Conservation (phyloP, 1,140 invertebrate genomes). For the Druon quercuslanigerum region DNA sequence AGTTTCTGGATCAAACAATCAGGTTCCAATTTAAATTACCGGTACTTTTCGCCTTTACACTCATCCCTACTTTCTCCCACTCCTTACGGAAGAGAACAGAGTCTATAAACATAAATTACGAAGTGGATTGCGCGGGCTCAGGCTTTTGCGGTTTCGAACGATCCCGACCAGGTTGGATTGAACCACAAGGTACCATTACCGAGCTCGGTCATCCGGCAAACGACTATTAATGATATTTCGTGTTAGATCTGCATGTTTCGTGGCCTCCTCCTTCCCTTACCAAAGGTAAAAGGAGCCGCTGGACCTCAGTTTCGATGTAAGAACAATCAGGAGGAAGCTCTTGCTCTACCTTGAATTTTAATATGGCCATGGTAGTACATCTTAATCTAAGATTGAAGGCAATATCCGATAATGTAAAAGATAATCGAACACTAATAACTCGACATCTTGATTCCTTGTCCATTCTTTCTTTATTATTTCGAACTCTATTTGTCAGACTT, state of each 20-base stretch:
- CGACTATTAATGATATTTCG: slow-evolving; percentile 74
- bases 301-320: slow-evolving; percentile 22
- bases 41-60: slow-evolving; percentile 28
- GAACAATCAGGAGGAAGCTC: slow-evolving; percentile 24
- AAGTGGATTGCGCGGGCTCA: slow-evolving; percentile 42
- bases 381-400: slow-evolving; percentile 52
- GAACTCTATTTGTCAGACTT: neutral
- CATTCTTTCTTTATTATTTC: slow-evolving; percentile 6
- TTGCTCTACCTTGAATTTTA: slow-evolving; percentile 26
- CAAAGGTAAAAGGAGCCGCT: slow-evolving; percentile 51
- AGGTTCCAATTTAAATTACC: slow-evolving; percentile 12
- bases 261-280: slow-evolving; percentile 27
- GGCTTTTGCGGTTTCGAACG: slow-evolving; percentile 64
- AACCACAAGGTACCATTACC: slow-evolving; percentile 68
- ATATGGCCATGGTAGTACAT: slow-evolving; percentile 40
- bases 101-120: slow-evolving; percentile 61
- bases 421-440: slow-evolving; percentile 46
- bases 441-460: slow-evolving; percentile 38
- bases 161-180: slow-evolving; percentile 56
- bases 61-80: slow-evolving; percentile 39
- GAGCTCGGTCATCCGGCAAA: slow-evolving; percentile 72
- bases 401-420: slow-evolving; percentile 47
- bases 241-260: slow-evolving; percentile 69
- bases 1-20: slow-evolving; percentile 11
- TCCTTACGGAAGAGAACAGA: slow-evolving; percentile 36